Base-by-base conservation (phyloP, 1,140 invertebrate species). In the Dreissena polymorpha region DNA sequence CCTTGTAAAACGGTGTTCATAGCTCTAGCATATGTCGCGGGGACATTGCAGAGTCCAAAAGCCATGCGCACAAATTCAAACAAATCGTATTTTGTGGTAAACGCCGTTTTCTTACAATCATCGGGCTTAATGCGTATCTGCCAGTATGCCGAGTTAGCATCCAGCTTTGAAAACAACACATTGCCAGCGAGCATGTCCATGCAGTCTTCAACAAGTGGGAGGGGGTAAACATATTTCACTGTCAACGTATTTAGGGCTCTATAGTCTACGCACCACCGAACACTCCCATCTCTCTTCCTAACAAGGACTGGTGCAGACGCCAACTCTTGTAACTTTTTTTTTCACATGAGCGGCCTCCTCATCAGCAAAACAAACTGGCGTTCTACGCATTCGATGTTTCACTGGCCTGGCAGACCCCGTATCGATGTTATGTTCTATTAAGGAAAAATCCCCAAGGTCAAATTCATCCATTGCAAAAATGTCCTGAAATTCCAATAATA, bases 381-480 rank as follows among this genome's bases (percentile, higher is more conserved):
- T 72, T n/a, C 68, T 16, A 14, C 78, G 27, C 27, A 65, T 63
- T 7, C 57, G 49, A 14, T 81, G 69, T 72, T 81, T 81, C 2
- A 81, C 18, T n/a, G 69, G 78, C 25, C 21, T 81, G 0, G 78
- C 39, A 50, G 49, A 6, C 39, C 27, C 23, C 12, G 78, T 81
- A 55, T 81, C 60, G 14, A 81, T 81, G 3, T 39, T 53, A 21
- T 82, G 60, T 18, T 82, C 79, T 10, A 73, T 53, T 2, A 50
- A 25, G 16, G 70, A 25, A 63, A 65, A 63, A 25, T 67, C 6
- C 23, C 79, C 14, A 39, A 82, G 64, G 29, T 73, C 79, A 73
- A 73, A 73, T 49, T 82, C 63, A 73, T 82, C 63, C 21, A 53
- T 64, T 0, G 79, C 79, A 67, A 82, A 82, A 55, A 39, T 39